These are phyloP conservation scores for Morbakka virulenta DNA, from an alignment of 30 jellyfish, hydroid and myxozoan genomes.

Conservation along the genomic window DNA sequence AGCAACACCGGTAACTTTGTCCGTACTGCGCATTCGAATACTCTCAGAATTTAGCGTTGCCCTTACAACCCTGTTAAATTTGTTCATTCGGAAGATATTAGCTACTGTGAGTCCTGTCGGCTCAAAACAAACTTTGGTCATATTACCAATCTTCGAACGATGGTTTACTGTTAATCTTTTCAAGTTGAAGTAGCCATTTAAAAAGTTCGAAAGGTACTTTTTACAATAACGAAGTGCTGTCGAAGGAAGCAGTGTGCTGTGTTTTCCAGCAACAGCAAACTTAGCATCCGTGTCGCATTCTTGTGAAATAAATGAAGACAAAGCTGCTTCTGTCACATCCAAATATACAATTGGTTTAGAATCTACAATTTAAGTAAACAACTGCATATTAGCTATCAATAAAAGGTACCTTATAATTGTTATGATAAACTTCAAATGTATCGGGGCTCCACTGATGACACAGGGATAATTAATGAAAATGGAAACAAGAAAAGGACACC, in stretches of 20 bases:
- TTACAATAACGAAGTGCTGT: constrained; percentile 12
- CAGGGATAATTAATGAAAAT: too few relatives aligned
- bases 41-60: constrained; percentile 62
- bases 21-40: constrained; percentile 6
- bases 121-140: constrained; percentile 86
- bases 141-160: constrained; percentile 15
- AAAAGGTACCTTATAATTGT: too few relatives aligned
- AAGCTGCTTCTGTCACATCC: constrained; percentile 68
- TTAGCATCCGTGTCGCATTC: constrained; percentile 86
- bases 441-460: too few relatives aligned
- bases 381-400: too few relatives aligned
- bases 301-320: constrained; percentile 80
- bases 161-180: constrained; percentile 45
- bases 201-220: constrained; percentile 42
- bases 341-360: constrained; percentile 49
- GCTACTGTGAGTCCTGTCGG: constrained; percentile 48
- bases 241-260: constrained; percentile 46
- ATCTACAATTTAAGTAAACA: background rate
- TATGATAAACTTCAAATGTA: too few relatives aligned
- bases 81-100: constrained; percentile 43
- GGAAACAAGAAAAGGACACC: too few relatives aligned
- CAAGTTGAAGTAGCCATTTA: constrained; percentile 65
- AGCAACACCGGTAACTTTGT: constrained; percentile 54
- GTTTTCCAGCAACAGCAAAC: constrained; percentile 64
- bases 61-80: constrained; percentile 57